These are phyloP conservation scores for Amblyteles armatorius DNA, from an alignment of 2,888 invertebrate genomes.

Conservation along the genomic window DNA sequence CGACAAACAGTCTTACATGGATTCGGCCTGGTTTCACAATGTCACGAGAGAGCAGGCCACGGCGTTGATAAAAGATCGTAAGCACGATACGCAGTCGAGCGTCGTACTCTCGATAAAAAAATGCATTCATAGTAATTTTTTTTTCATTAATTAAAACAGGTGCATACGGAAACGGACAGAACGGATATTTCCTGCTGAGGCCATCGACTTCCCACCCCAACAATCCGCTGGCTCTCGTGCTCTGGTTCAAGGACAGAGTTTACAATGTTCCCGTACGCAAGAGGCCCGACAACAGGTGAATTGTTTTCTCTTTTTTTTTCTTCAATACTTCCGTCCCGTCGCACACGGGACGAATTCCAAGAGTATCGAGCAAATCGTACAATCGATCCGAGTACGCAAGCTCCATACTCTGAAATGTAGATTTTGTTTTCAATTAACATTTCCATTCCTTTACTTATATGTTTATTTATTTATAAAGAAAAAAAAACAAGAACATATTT, in stretches of 20 bases:
- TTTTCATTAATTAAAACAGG: constrained; percentile 55
- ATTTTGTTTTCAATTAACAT: not conserved
- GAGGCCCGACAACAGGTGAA: constrained; percentile 82
- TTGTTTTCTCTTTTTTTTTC: constrained; percentile 15
- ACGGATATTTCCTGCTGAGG: constrained; percentile 83
- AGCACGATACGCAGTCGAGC: constrained; percentile 59
- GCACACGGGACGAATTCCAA: not conserved
- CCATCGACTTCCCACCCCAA: constrained; percentile 81
- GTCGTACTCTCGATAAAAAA: not conserved
- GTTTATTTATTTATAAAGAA: not conserved
- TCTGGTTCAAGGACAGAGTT: constrained; percentile 82
- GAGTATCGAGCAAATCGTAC: constrained; percentile 9
- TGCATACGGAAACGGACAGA: constrained; percentile 78
- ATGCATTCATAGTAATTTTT: not conserved
- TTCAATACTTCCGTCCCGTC: not conserved
- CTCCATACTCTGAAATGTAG: constrained; percentile 11
- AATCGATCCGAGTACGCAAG: constrained; percentile 5
- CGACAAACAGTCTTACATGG: constrained; percentile 76
- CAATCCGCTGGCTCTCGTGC: constrained; percentile 83
- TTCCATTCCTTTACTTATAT: not conserved
- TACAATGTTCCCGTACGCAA: constrained; percentile 84
- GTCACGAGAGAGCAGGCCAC: constrained; percentile 80
- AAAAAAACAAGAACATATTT: too few relatives aligned
- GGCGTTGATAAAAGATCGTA: constrained; percentile 80
- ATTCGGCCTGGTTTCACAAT: constrained; percentile 82